A percentile compares a stretch with the other conserved stretches of the same genome.
Conservation (phyloP, 2,888 invertebrate species). For the Rhabditophanes sp. region DNA sequence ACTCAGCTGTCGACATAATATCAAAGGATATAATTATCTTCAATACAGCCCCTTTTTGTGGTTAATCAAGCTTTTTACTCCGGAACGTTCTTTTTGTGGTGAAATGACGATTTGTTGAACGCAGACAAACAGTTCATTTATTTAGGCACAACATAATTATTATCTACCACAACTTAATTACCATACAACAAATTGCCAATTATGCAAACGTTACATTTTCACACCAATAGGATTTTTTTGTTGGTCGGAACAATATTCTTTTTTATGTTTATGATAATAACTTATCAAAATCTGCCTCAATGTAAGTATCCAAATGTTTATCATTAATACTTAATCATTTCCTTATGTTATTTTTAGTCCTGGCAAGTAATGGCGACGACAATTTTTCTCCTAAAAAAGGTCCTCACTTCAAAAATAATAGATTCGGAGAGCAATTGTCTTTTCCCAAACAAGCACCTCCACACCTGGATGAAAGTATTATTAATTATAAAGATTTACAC, state of each 20-base stretch:
- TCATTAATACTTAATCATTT: neutral
- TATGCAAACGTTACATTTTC: slow-evolving; percentile 33
- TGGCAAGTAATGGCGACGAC: slow-evolving; percentile 5
- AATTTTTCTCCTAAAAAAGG: slow-evolving; percentile 1
- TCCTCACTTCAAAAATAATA: slow-evolving; percentile 4
- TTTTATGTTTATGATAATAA: slow-evolving; percentile 29
- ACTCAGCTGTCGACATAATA: too few species aligned
- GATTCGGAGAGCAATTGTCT: slow-evolving; percentile 16
- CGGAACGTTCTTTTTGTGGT: too few species aligned
- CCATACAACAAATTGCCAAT: too few species aligned
- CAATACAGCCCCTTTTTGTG: too few species aligned
- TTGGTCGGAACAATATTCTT: slow-evolving; percentile 29
- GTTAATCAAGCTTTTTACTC: too few species aligned
- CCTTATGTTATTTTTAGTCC: slow-evolving; percentile 3
- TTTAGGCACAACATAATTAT: too few species aligned
- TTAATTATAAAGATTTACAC: too few species aligned
- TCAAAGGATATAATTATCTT: too few species aligned
- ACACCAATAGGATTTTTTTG: slow-evolving; percentile 30
- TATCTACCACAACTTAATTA: too few species aligned
- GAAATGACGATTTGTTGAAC: too few species aligned
- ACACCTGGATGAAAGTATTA: too few species aligned
- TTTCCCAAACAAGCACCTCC: slow-evolving; percentile 19
- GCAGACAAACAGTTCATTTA: too few species aligned
- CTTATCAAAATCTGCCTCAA: slow-evolving; percentile 6
- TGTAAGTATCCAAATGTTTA: slow-evolving; percentile 1